Conservation (phyloP, 2,888 invertebrate species). For the Bombylius major region DNA sequence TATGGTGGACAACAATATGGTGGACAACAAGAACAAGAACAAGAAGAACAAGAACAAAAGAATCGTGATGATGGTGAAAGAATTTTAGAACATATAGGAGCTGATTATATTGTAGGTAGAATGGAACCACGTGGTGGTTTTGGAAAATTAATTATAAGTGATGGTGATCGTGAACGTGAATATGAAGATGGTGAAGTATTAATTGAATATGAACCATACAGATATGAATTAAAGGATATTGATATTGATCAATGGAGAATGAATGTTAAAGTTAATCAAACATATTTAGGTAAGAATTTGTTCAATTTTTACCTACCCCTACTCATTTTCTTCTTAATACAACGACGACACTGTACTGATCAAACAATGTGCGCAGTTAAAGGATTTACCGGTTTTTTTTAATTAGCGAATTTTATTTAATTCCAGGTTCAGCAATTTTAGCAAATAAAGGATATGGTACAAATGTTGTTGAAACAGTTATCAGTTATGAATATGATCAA, state of each 20-base stretch:
- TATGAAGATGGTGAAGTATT: constrained; percentile 60
- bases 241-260: constrained; percentile 44
- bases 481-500: constrained; percentile 58
- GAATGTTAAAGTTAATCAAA: constrained; percentile 40
- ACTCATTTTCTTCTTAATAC: too few species aligned
- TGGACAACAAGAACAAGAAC: constrained; percentile 11
- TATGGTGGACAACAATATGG: constrained; percentile 15
- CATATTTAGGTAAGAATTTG: constrained; percentile 37
- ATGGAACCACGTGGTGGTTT: constrained; percentile 51
- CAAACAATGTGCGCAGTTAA: too few species aligned
- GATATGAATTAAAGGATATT: constrained; percentile 61
- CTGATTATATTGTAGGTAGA: constrained; percentile 47
- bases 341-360: too few species aligned
- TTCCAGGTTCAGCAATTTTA: constrained; percentile 30
- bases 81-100: constrained; percentile 23
- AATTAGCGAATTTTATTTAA: background rate
- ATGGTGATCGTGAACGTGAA: constrained; percentile 43
- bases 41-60: constrained; percentile 13
- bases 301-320: too few species aligned
- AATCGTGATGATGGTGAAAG: constrained; percentile 1
- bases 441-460: constrained; percentile 44
- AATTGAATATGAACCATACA: constrained; percentile 65
- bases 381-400: too few species aligned
- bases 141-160: constrained; percentile 56
- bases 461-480: constrained; percentile 56